phyloP scores from a whole-genome alignment of 2,888 invertebrate species.

The Calliphora vomitoria region DNA sequence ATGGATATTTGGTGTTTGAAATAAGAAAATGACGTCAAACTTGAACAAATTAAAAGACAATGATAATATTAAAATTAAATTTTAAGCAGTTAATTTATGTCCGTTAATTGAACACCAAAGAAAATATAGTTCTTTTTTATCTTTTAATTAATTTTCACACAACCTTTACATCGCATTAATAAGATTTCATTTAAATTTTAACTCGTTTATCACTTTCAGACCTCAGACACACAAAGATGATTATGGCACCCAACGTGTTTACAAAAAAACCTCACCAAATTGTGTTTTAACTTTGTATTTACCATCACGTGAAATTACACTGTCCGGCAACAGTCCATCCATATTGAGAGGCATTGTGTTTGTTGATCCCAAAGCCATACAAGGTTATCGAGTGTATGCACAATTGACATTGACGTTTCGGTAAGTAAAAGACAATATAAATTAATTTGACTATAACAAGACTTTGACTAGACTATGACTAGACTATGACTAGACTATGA shows the following conservation, averaged over 20 bases:
- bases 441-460: background rate
- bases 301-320: constrained; percentile 91
- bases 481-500: background rate
- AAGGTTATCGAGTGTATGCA: constrained; percentile 92
- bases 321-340: constrained; percentile 90
- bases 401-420: constrained; percentile 96
- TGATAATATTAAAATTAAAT: no score
- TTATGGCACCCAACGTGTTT: constrained; percentile 87
- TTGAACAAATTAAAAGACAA: no score
- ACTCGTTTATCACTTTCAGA: constrained; percentile 65
- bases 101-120: no score
- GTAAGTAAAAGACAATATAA: constrained; percentile 84
- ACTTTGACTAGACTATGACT: background rate
- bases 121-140: no score
- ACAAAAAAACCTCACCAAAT: constrained; percentile 94
- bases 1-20: no score
- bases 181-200: background rate
- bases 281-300: constrained; percentile 93
- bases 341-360: constrained; percentile 95
- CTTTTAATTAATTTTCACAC: no score
- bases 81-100: no score
- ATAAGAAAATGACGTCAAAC: no score
- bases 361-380: constrained; percentile 93
- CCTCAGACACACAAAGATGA: constrained; percentile 77
- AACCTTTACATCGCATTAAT: no score